Evolutionary conservation across 1,140 invertebrate species (phyloP).

Genomic region (Theocolax elegans): DNA sequence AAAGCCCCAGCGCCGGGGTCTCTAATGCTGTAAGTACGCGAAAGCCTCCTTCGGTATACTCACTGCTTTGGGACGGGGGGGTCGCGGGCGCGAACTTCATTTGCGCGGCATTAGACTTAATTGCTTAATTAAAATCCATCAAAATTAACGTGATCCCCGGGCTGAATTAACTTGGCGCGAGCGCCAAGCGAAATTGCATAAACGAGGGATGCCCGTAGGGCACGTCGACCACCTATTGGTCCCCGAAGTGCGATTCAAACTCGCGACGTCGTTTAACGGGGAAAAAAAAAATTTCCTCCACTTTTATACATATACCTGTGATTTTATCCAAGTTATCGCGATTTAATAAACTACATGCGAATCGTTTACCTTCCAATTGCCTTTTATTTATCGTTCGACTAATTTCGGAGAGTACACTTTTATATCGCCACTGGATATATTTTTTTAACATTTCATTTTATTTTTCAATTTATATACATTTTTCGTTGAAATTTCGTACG

Average conservation of each 20-base stretch:
- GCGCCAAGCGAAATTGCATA: slow-evolving; percentile 6
- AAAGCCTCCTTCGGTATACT: slow-evolving; percentile 7
- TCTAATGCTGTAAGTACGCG: slow-evolving; percentile 10
- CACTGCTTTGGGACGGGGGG: not conserved
- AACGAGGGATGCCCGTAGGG: not conserved
- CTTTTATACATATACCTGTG: too few relatives aligned
- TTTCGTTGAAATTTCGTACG: too few relatives aligned
- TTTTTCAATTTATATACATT: too few relatives aligned
- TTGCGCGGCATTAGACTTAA: slow-evolving; percentile 19
- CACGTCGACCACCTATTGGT: not conserved
- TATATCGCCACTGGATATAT: too few relatives aligned
- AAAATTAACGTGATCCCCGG: slow-evolving; percentile 19
- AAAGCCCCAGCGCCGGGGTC: not conserved
- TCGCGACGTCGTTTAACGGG: too few relatives aligned
- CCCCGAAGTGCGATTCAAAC: not conserved
- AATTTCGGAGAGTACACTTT: too few relatives aligned
- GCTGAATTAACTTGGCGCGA: not conserved
- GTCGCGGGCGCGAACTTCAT: not conserved
- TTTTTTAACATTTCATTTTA: too few relatives aligned
- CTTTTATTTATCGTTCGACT: too few relatives aligned
- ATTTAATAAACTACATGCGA: too few relatives aligned
- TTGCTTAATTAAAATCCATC: slow-evolving; percentile 34
- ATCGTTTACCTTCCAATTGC: too few relatives aligned
- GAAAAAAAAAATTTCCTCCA: too few relatives aligned
- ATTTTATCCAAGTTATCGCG: too few relatives aligned